A percentile compares a stretch with the other conserved stretches of the same genome.
Evolutionary conservation across 2,888 invertebrate genomes (phyloP).

Genomic region (Lasioglossum marginatum): DNA sequence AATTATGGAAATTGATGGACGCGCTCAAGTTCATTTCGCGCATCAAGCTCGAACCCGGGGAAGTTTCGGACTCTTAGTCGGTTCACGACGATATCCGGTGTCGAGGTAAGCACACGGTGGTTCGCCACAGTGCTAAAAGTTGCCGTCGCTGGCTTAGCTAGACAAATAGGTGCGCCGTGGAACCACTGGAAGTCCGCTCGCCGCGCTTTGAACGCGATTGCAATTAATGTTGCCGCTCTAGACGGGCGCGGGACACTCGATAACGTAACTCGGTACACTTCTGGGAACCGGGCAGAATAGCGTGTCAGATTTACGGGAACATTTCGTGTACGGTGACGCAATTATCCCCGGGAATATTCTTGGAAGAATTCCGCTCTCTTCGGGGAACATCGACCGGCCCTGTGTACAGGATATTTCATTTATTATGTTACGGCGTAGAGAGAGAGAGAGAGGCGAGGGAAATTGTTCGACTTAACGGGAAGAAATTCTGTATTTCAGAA

Average conservation of each 20-base stretch:
- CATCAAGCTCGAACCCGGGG: background rate
- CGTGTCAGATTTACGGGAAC: conserved; percentile 10
- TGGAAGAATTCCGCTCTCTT: background rate
- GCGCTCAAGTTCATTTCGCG: background rate
- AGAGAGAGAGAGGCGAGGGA: background rate
- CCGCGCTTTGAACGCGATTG: conserved; percentile 9
- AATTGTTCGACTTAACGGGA: background rate
- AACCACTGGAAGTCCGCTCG: conserved; percentile 8
- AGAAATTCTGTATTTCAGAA: background rate
- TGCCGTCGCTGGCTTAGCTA: background rate
- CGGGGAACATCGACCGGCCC: background rate
- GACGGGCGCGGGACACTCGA: background rate
- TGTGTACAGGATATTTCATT: background rate
- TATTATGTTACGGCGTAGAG: background rate
- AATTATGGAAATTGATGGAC: conserved; percentile 3
- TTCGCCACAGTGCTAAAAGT: conserved; percentile 1
- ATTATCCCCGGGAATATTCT: conserved; percentile 3
- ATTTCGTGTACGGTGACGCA: conserved; percentile 11
- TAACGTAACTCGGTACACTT: conserved; percentile 7
- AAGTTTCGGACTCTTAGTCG: background rate
- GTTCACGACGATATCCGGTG: background rate
- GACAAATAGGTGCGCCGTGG: conserved; percentile 12
- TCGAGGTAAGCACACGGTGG: background rate
- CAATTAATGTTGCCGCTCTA: conserved; percentile 21
- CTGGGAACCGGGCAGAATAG: conserved; percentile 4